A percentile compares a stretch with the other conserved stretches of the same genome.
phyloP scores from a whole-genome alignment of 2,113 vertebrate genomes.

The Baryphthengus martii region DNA sequence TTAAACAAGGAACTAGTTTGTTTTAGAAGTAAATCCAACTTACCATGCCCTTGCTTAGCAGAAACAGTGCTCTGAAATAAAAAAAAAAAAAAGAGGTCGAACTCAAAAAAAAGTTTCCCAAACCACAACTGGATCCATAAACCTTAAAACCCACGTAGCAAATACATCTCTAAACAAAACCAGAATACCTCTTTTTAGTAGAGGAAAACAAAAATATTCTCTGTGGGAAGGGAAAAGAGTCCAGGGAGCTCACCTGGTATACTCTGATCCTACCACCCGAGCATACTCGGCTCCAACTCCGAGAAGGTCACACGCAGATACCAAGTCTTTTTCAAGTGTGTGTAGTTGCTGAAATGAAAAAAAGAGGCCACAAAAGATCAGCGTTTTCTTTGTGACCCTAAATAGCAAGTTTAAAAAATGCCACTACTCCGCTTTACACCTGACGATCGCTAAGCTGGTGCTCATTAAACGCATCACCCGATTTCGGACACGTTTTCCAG shows the following conservation, averaged over 20 bases:
- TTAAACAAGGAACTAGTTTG: background rate
- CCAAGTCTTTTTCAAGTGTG: slow-evolving; percentile 95
- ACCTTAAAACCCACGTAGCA: background rate
- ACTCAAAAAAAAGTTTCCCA: background rate
- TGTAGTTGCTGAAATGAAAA: slow-evolving; percentile 86
- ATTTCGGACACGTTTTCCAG: accelerated
- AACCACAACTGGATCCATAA: background rate
- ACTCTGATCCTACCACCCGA: slow-evolving; percentile 95
- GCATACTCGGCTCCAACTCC: slow-evolving; percentile 96
- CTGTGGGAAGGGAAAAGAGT: too few species aligned
- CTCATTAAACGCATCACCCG: background rate
- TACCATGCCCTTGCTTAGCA: slow-evolving; percentile 98
- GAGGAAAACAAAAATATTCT: background rate
- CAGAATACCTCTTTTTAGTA: accelerated
- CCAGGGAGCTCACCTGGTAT: slow-evolving; percentile 85
- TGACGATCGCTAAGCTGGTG: background rate
- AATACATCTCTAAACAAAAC: background rate
- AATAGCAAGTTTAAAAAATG: accelerated
- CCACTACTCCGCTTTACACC: background rate
- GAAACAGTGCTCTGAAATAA: slow-evolving; percentile 87
- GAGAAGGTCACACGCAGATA: slow-evolving; percentile 96
- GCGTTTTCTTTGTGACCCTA: background rate
- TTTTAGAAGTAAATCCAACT: slow-evolving; percentile 58
- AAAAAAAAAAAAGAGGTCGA: background rate
- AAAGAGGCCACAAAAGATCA: background rate